Evolutionary conservation across 2,113 vertebrate species (phyloP).

Genomic region (Passer domesticus): DNA sequence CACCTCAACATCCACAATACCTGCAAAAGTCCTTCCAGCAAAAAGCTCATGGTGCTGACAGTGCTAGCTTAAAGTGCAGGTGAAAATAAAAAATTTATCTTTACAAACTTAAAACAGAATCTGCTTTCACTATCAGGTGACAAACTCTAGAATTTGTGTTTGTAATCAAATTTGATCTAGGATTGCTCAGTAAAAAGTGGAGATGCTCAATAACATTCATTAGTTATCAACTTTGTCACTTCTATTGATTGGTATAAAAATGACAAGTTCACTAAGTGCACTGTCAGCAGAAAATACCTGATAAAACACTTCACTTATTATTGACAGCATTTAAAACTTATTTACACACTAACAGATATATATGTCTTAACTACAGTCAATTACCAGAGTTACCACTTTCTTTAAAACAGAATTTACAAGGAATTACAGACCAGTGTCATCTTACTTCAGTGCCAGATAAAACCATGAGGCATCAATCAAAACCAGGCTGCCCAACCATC

Average conservation of each 20-base stretch:
- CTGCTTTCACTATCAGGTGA: background rate
- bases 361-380: background rate
- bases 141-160: background rate
- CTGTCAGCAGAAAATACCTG: background rate
- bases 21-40: background rate
- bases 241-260: background rate
- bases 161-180: background rate
- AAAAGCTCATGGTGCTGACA: background rate
- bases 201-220: background rate
- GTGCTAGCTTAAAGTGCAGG: background rate
- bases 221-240: background rate
- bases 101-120: background rate
- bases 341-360: background rate
- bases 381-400: background rate
- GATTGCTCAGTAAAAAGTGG: background rate
- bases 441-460: background rate
- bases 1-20: background rate
- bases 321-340: background rate
- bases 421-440: background rate
- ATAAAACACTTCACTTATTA: background rate
- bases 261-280: background rate
- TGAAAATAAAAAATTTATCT: background rate
- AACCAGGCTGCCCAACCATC: background rate
- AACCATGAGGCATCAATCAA: background rate
- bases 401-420: background rate